These are phyloP conservation scores for Mylabris sibirica DNA, from an alignment of 2,888 invertebrate genomes.

Conservation along the genomic window DNA sequence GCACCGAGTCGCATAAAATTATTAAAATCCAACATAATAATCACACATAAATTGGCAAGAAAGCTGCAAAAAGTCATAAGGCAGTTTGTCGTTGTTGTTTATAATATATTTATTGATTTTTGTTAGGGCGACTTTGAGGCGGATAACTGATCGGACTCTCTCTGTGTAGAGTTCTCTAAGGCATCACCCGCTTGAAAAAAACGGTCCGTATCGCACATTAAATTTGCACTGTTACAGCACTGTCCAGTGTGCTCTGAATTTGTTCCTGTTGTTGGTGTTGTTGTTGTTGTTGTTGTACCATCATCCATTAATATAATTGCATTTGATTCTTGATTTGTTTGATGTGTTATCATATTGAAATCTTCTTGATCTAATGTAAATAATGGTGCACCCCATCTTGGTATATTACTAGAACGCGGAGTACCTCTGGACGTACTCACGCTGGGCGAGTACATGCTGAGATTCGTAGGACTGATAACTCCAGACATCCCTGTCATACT, in stretches of 20 bases:
- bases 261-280: constrained; percentile 35
- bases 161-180: constrained; percentile 60
- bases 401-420: constrained; percentile 66
- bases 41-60: constrained; percentile 60
- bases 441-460: constrained; percentile 82
- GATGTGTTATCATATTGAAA: constrained; percentile 90
- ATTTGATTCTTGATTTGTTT: constrained; percentile 68
- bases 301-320: constrained; percentile 83
- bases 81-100: constrained; percentile 55
- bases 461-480: constrained; percentile 87
- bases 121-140: constrained; percentile 56
- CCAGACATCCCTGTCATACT: constrained; percentile 87
- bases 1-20: constrained; percentile 52
- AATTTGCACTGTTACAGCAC: constrained; percentile 59
- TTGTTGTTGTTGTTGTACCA: constrained; percentile 56
- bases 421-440: constrained; percentile 76
- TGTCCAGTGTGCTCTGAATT: constrained; percentile 53
- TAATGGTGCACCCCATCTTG: constrained; percentile 85
- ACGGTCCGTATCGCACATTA: constrained; percentile 65
- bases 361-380: constrained; percentile 91
- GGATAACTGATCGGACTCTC: constrained; percentile 54
- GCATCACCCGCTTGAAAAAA: constrained; percentile 72
- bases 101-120: neutral
- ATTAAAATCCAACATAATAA: constrained; percentile 57
- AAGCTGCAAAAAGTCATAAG: constrained; percentile 56